A percentile compares a stretch with the other conserved stretches of the same genome.
phyloP scores from a whole-genome alignment of 2,888 invertebrate genomes.

The Plebejus melissa region DNA sequence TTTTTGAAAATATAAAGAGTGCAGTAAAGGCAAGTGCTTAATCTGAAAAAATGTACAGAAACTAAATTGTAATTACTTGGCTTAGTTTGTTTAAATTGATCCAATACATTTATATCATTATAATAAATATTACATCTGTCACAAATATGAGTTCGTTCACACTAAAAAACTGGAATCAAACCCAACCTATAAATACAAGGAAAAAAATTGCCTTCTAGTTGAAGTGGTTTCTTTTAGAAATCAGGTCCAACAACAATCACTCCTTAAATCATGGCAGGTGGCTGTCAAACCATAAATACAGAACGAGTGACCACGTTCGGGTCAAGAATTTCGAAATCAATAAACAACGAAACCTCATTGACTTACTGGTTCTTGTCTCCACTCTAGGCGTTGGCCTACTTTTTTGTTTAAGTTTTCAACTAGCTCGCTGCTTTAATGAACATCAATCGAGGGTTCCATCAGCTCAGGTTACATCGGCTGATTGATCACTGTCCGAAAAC shows the following conservation, averaged over 20 bases:
- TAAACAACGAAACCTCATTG: constrained; percentile 8
- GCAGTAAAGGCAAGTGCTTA: not conserved
- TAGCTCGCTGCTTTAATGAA: not conserved
- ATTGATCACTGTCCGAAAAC: not conserved
- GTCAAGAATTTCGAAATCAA: constrained; percentile 19
- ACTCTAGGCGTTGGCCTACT: constrained; percentile 9
- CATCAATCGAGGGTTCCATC: not conserved
- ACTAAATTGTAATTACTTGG: not conserved
- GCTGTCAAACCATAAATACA: constrained; percentile 9
- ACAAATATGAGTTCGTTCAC: constrained; percentile 7
- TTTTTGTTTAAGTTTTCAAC: constrained; percentile 6
- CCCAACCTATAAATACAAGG: not conserved
- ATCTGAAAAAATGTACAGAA: not conserved
- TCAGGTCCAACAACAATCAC: constrained; percentile 1
- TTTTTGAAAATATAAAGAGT: no score
- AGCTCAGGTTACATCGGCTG: not conserved
- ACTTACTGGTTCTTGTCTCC: not conserved
- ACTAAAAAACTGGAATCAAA: not conserved
- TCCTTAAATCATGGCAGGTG: constrained; percentile 16
- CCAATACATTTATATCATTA: not conserved
- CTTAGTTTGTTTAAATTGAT: not conserved
- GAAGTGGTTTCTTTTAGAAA: not conserved
- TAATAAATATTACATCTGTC: not conserved
- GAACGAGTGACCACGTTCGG: constrained; percentile 12
- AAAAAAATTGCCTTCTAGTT: not conserved